phyloP scores from a whole-genome alignment of 2,888 invertebrate genomes.

The Hypolimnas misippus region DNA sequence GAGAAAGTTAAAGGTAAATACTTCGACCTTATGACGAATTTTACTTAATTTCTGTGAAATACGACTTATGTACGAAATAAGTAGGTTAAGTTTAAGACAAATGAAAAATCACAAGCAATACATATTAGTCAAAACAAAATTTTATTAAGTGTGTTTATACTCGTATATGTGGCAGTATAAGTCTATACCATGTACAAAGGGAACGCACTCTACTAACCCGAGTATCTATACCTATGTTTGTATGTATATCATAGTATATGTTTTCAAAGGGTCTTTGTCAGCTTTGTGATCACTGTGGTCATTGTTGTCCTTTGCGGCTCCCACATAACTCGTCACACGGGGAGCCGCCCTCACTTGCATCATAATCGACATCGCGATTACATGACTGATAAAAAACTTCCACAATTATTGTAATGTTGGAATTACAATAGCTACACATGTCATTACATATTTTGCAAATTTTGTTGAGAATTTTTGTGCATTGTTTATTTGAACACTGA shows the following conservation, averaged over 20 bases:
- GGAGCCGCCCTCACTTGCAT: constrained; percentile 62
- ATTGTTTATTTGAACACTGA: not conserved
- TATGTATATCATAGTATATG: not conserved
- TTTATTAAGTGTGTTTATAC: no score
- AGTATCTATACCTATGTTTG: not conserved
- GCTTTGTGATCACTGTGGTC: constrained; percentile 63
- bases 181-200: no score
- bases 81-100: not conserved
- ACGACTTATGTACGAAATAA: constrained; percentile 34
- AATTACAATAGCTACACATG: no score
- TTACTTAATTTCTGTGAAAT: constrained; percentile 14
- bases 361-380: constrained; percentile 58
- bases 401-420: not conserved
- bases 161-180: no score
- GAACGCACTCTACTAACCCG: not conserved
- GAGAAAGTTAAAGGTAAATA: constrained; percentile 47
- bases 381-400: constrained; percentile 19
- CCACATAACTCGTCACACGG: constrained; percentile 61
- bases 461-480: not conserved
- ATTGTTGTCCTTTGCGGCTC: constrained; percentile 62
- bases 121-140: no score
- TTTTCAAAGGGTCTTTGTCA: constrained; percentile 66
- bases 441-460: not conserved
- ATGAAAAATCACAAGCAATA: not conserved
- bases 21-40: constrained; percentile 30